Conservation (phyloP, 2,113 vertebrate species). For the Steatornis caripensis region DNA sequence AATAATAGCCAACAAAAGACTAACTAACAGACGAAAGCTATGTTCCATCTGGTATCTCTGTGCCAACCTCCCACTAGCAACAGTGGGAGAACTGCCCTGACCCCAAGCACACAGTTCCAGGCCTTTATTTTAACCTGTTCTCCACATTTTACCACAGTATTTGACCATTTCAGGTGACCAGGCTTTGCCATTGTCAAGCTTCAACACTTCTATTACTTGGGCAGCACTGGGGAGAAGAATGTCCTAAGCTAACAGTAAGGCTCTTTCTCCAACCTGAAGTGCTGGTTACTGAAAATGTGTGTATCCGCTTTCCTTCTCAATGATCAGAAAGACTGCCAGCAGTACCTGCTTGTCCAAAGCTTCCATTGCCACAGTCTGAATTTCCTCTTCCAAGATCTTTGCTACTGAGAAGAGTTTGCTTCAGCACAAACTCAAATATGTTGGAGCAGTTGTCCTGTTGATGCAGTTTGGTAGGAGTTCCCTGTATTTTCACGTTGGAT, state of each 20-base stretch:
- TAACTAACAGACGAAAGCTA: not conserved
- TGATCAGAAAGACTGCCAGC: not conserved
- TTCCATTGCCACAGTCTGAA: not conserved
- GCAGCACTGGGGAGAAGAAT: not conserved
- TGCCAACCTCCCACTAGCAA: not conserved
- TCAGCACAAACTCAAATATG: not conserved
- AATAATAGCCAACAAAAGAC: not conserved
- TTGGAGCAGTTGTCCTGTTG: not conserved
- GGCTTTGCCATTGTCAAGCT: not conserved
- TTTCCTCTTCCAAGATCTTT: not conserved
- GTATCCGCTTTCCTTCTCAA: not conserved
- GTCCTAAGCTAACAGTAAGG: not conserved
- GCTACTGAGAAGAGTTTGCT: not conserved
- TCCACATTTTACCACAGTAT: not conserved
- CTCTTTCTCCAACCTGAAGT: not conserved
- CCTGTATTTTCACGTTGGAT: not conserved
- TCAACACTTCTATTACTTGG: not conserved
- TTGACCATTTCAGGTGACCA: not conserved
- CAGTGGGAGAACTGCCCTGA: not conserved
- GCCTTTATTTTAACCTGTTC: not conserved
- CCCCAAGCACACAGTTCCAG: not conserved
- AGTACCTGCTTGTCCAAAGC: not conserved
- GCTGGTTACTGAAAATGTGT: not conserved
- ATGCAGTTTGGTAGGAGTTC: not conserved
- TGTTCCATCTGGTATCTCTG: not conserved